Base-by-base conservation (phyloP, 2,113 vertebrate species). In the Bombycilla garrulus region DNA sequence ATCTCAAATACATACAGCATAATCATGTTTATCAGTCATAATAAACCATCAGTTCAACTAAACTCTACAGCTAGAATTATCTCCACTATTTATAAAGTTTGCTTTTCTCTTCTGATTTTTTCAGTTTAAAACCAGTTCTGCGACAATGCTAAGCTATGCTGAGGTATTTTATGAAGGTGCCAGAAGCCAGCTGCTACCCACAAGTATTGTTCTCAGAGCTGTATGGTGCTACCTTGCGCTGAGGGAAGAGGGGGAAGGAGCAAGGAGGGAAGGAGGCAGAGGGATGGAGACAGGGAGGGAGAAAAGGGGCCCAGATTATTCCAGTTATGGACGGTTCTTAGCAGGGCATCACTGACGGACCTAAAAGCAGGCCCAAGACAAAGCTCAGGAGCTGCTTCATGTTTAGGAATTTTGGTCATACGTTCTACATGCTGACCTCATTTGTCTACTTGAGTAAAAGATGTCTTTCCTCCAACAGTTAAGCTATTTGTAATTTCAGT, bases 141-240 rank as follows among this genome's bases (percentile, higher is more conserved):
- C 93, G 96, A 98, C 97, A 98, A 98, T 96, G 97, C 97, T 98
- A 99, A 98, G 98, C 98, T 98, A 98, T 98, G 98, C 98, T 99
- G 99, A 99, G 99, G 99, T 99, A 99, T 99, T 98, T 98, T 97
- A 98, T 98, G 97, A 98, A 98, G 99, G 98, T 97, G 98, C 98
- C 97, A 97, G 98, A 97, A 97, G 96, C 93, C 90, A 97, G 97
- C 97, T 97, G 97, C 95, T 97, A 93, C 97, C 97, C 96, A 96
- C 79, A 72, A 96, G 95, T 96, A 94, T 93, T 94, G 90, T 87
- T 97, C 96, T 97, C 97, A 96, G 73, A 93, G 97, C 95, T 95
- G 71, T 91, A 93, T 95, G 96, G 97, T 95, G 89, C 92, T 96
- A 92, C 96, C 96, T 96, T 96, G 91, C 3, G 79, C 73, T 92